Conservation (phyloP, 1,140 invertebrate genomes). For the Chlorops oryzae region DNA sequence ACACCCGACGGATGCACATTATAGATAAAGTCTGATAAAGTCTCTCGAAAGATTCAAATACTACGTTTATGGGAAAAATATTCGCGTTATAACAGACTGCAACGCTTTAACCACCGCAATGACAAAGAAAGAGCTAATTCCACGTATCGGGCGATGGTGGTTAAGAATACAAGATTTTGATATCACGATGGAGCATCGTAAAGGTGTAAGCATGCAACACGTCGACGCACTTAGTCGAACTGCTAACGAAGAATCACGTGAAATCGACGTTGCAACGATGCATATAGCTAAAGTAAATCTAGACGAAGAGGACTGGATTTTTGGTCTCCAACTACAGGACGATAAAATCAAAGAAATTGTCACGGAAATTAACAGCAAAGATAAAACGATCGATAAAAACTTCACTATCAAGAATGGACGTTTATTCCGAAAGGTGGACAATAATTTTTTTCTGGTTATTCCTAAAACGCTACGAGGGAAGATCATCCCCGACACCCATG, state of each 20-base stretch:
- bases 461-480: too few relatives aligned
- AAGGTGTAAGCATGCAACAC: slow-evolving; percentile 6
- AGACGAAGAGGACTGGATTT: neutral
- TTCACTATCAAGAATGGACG: too few relatives aligned
- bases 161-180: slow-evolving; percentile 21
- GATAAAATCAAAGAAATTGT: too few relatives aligned
- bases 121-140: slow-evolving; percentile 26
- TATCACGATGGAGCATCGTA: slow-evolving; percentile 13
- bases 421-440: too few relatives aligned
- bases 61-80: slow-evolving; percentile 44
- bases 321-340: slow-evolving; percentile 2
- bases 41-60: slow-evolving; percentile 13
- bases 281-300: slow-evolving; percentile 1
- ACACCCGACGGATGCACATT: too few relatives aligned
- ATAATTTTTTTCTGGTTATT: too few relatives aligned
- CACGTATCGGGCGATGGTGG: slow-evolving; percentile 36
- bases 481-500: too few relatives aligned
- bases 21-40: too few relatives aligned
- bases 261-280: slow-evolving; percentile 1
- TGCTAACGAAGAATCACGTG: neutral
- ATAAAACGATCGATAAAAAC: too few relatives aligned
- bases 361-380: too few relatives aligned
- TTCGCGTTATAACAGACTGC: slow-evolving; percentile 40
- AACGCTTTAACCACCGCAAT: slow-evolving; percentile 34
- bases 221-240: slow-evolving; percentile 12